phyloP scores from a whole-genome alignment of 2,888 invertebrate species.

The Lutraria lutraria region DNA sequence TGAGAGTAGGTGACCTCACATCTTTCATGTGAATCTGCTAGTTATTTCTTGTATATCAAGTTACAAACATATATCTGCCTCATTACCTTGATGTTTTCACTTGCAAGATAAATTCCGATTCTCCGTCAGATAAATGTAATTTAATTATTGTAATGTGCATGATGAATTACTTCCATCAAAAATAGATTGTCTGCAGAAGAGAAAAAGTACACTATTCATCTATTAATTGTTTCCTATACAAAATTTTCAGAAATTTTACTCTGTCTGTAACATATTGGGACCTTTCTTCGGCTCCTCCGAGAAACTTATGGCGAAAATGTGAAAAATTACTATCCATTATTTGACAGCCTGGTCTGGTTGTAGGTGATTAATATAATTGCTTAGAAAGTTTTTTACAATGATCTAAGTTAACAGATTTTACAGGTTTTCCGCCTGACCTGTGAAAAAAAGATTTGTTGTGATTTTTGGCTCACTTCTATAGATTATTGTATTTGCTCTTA shows the following conservation, averaged over 20 bases:
- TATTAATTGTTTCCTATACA: slow-evolving; percentile 5
- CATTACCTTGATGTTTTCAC: slow-evolving; percentile 58
- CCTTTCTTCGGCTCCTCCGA: neutral
- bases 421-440: slow-evolving; percentile 18
- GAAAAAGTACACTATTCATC: neutral
- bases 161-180: slow-evolving; percentile 55
- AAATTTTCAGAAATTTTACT: neutral
- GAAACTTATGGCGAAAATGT: slow-evolving; percentile 11
- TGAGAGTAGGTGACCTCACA: neutral
- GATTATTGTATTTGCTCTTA: neutral
- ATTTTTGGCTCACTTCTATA: neutral
- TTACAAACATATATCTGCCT: slow-evolving; percentile 49
- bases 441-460: neutral
- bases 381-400: neutral
- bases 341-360: slow-evolving; percentile 8
- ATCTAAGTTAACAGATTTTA: neutral
- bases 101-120: slow-evolving; percentile 48
- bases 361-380: slow-evolving; percentile 25
- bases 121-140: slow-evolving; percentile 43
- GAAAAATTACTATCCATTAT: slow-evolving; percentile 24
- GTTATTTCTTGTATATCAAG: slow-evolving; percentile 17
- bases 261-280: neutral
- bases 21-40: slow-evolving; percentile 14
- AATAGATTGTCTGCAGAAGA: slow-evolving; percentile 41
- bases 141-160: slow-evolving; percentile 51